Base-by-base conservation (phyloP, 30 jellyfish, hydroid and myxozoan species). In the Cassiopea andromeda region DNA sequence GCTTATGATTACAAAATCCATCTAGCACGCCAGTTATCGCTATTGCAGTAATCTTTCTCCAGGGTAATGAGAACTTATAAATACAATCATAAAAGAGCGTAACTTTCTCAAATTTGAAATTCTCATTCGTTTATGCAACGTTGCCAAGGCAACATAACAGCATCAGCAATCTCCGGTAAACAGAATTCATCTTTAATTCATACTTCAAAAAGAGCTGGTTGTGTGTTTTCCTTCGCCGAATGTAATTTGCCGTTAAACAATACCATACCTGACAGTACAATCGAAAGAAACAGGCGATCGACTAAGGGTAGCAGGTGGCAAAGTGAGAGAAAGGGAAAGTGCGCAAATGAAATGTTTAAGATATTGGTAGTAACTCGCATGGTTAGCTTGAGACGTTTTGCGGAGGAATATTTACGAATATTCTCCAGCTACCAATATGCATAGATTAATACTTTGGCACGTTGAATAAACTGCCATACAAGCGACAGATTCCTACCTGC, bases 201-300 rank as follows among this genome's bases (percentile, higher is more conserved):
- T 87, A 87, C 82, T 77, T 77, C 78, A 87, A 87, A 69, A 78
- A 87, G 90, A 48, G 68, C 82, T 87, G 94, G 94, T 70, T 77
- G 27, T 77, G 90, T 81, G 94, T 86, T 86, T 86, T 77, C 82
- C 94, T 86, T 66, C 89, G 12, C 50, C 84, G 67, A 72, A 77
- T 78, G 90, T 87, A 87, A 87, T 87, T 87, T 87, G 90, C 54
- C 14, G 81, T 18, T 73, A 86, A 87, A 87, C 94, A 87, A 87
- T 87, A 82, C 82, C 80, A 60, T 68, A 78, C 94, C 90, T 78
- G 90, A 87, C 87, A 87, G 18, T 86, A 87, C 94, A 87, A 77
- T 87, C 94, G 73, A 68, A 69, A 61, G 87, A 68, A 87, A 68
- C 75, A n/a, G 94, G 90, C 43, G 90, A 78, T 72, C 94, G 50